Conservation (phyloP, 2,888 invertebrate genomes). For the Barypeithes pellucidus region DNA sequence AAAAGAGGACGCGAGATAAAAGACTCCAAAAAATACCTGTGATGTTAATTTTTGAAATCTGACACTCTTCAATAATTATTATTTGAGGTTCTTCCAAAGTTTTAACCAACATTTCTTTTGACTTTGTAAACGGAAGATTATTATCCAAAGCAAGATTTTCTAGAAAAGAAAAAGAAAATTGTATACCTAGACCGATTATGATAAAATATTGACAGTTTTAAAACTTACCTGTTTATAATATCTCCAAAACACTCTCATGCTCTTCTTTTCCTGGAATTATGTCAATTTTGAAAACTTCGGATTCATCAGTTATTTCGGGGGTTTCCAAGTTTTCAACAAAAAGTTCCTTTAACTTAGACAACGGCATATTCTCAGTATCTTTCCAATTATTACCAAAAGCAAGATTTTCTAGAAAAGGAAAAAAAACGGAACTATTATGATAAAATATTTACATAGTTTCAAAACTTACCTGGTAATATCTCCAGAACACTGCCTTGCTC, state of each 20-base stretch:
- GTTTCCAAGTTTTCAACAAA: not conserved
- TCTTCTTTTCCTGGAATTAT: conserved; percentile 2
- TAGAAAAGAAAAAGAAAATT: not conserved
- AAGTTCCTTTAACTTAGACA: not conserved
- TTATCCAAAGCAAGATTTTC: not conserved
- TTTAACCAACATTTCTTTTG: too few species aligned
- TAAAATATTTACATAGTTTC: too few species aligned
- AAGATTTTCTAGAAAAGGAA: not conserved
- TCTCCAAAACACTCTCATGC: not conserved
- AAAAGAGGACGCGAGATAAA: too few species aligned
- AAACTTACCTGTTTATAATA: not conserved
- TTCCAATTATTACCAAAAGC: not conserved
- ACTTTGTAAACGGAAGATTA: not conserved
- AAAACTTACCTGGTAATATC: not conserved
- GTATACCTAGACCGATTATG: too few species aligned
- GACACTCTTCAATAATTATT: too few species aligned
- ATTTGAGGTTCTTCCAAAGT: too few species aligned
- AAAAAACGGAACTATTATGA: not conserved
- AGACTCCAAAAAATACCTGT: too few species aligned
- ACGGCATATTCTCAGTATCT: not conserved
- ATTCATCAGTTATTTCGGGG: not conserved
- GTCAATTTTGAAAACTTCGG: not conserved
- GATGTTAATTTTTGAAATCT: too few species aligned
- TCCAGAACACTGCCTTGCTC: not conserved
- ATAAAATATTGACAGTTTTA: too few species aligned